Conservation (phyloP, 2,888 invertebrate species). For the Acanthopleura granulata region DNA sequence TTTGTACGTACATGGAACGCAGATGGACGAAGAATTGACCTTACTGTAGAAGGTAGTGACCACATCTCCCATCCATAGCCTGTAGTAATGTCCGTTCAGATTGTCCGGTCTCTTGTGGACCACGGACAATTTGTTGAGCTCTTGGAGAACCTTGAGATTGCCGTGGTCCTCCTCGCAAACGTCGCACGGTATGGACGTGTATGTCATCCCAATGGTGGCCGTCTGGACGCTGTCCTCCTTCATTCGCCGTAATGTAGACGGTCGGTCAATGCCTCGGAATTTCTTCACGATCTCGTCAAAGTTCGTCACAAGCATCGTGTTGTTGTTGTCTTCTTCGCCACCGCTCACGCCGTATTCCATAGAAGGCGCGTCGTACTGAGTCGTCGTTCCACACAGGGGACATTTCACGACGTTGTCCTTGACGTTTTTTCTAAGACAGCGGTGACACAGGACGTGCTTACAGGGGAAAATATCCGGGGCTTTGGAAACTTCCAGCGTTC, state of each 20-base stretch:
- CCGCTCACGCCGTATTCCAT: slow-evolving; percentile 15
- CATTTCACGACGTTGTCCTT: slow-evolving; percentile 31
- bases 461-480: slow-evolving; percentile 64
- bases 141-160: slow-evolving; percentile 59
- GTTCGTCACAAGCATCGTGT: slow-evolving; percentile 54
- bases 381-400: slow-evolving; percentile 35
- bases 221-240: slow-evolving; percentile 55
- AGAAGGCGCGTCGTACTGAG: slow-evolving; percentile 21
- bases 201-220: slow-evolving; percentile 57
- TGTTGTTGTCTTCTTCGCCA: slow-evolving; percentile 24
- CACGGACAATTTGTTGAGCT: slow-evolving; percentile 52
- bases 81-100: slow-evolving; percentile 48
- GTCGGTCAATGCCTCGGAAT: slow-evolving; percentile 48
- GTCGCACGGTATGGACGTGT: slow-evolving; percentile 55
- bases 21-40: slow-evolving; percentile 59
- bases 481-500: slow-evolving; percentile 50
- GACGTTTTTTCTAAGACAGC: slow-evolving; percentile 52
- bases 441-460: slow-evolving; percentile 60
- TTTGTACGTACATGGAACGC: slow-evolving; percentile 59
- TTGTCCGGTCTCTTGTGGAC: slow-evolving; percentile 45
- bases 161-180: slow-evolving; percentile 57
- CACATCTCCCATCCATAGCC: slow-evolving; percentile 49
- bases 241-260: slow-evolving; percentile 37
- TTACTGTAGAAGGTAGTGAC: slow-evolving; percentile 59
- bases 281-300: slow-evolving; percentile 57